A percentile compares a stretch with the other conserved stretches of the same genome.
Conservation (phyloP, 2,888 invertebrate species). For the Hemistola chrysoprasaria region DNA sequence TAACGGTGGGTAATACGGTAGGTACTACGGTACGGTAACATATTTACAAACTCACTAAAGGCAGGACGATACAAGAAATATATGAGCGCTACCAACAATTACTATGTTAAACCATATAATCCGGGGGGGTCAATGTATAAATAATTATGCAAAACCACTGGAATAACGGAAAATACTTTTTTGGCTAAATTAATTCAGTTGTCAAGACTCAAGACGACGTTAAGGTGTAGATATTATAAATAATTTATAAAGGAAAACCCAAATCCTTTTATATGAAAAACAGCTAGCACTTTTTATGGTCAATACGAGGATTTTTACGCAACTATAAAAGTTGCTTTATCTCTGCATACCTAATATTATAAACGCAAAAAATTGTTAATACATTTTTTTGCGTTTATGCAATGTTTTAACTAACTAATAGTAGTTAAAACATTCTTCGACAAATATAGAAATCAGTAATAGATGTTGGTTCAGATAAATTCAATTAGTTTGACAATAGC, state of each 20-base stretch:
- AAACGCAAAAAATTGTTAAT: slow-evolving; percentile 12
- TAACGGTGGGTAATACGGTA: no score
- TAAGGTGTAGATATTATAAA: slow-evolving; percentile 1
- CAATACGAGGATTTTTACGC: slow-evolving; percentile 8
- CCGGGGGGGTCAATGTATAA: slow-evolving; percentile 20
- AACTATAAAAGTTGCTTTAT: slow-evolving; percentile 4
- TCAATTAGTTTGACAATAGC: slow-evolving; percentile 12
- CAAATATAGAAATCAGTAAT: background rate
- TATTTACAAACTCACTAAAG: no score
- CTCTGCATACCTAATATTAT: slow-evolving; percentile 2
- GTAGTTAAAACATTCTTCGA: background rate
- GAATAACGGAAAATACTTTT: slow-evolving; percentile 3
- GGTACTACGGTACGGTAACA: no score
- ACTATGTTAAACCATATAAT: slow-evolving; percentile 1
- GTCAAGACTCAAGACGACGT: slow-evolving; percentile 2
- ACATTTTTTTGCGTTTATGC: no score
- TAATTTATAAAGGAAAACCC: slow-evolving; percentile 2
- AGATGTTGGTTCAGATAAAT: background rate
- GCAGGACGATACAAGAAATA: no score
- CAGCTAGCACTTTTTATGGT: slow-evolving; percentile 3
- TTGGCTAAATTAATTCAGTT: slow-evolving; percentile 10
- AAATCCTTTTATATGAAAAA: slow-evolving; percentile 6
- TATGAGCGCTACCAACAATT: background rate
- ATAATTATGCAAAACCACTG: slow-evolving; percentile 19
- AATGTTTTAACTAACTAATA: no score